phyloP scores from a whole-genome alignment of 2,113 vertebrate genomes.

The Chascanopsetta lugubris region DNA sequence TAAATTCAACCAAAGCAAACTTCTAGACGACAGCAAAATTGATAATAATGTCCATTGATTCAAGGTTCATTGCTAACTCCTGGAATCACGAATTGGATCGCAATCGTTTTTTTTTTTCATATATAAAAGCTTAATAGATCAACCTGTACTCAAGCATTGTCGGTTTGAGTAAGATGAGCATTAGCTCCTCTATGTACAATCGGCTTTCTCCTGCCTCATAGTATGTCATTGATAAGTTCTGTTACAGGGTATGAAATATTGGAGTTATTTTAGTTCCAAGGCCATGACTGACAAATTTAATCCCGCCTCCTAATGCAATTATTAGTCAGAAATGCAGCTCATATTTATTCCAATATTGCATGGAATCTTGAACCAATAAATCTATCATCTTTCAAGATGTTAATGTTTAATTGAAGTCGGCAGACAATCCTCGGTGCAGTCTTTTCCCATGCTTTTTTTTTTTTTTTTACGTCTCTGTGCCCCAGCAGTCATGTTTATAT shows the following conservation, averaged over 20 bases:
- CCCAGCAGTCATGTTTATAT: background rate
- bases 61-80: background rate
- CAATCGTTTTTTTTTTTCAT: background rate
- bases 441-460: conserved; percentile 51
- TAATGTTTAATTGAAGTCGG: conserved; percentile 79
- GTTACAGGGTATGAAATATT: conserved; percentile 35
- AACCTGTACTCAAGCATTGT: background rate
- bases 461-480: conserved; percentile 20
- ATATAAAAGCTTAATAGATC: conserved; percentile 10
- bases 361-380: conserved; percentile 54
- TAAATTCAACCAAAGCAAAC: no score
- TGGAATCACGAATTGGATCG: background rate
- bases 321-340: conserved; percentile 57
- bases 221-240: conserved; percentile 41
- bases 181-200: conserved; percentile 24
- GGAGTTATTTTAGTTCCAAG: conserved; percentile 39
- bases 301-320: conserved; percentile 53
- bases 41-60: no score
- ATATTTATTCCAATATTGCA: conserved; percentile 43
- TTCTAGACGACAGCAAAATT: no score
- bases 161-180: conserved; percentile 20
- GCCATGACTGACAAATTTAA: conserved; percentile 58
- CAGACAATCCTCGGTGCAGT: conserved; percentile 71
- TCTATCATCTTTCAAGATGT: conserved; percentile 79
- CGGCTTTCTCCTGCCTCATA: conserved; percentile 27